Conservation (phyloP, 2,113 vertebrate species). For the Vimba vimba region DNA sequence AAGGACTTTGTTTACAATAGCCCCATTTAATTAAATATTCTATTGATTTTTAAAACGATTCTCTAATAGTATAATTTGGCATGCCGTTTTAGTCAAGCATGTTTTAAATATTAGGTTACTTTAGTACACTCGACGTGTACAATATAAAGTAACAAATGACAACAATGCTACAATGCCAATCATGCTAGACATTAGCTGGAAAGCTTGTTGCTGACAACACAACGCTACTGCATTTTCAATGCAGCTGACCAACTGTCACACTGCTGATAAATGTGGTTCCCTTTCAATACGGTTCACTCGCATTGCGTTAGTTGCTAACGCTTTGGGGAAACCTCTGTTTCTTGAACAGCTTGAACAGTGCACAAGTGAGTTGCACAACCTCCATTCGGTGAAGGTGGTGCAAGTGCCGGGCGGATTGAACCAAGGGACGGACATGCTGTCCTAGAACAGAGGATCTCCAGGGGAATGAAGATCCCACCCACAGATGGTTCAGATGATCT, state of each 20-base stretch:
- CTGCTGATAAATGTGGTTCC: background rate
- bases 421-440: too few species aligned
- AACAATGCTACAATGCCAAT: too few species aligned
- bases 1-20: background rate
- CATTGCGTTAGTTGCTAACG: too few species aligned
- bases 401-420: too few species aligned
- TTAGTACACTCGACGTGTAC: background rate
- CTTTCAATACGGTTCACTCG: too few species aligned
- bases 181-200: background rate
- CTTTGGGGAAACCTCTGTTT: too few species aligned
- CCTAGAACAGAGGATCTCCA: too few species aligned
- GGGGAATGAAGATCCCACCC: too few species aligned
- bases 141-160: background rate
- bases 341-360: too few species aligned
- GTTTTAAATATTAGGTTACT: background rate
- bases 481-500: too few species aligned
- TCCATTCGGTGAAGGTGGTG: too few species aligned
- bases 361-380: too few species aligned
- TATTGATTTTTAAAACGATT: background rate
- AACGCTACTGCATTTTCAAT: background rate
- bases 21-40: background rate
- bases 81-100: background rate
- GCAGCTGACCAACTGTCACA: background rate
- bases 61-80: background rate
- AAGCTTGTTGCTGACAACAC: background rate